phyloP scores from a whole-genome alignment of 2,888 invertebrate genomes.

The Ophion costatus region DNA sequence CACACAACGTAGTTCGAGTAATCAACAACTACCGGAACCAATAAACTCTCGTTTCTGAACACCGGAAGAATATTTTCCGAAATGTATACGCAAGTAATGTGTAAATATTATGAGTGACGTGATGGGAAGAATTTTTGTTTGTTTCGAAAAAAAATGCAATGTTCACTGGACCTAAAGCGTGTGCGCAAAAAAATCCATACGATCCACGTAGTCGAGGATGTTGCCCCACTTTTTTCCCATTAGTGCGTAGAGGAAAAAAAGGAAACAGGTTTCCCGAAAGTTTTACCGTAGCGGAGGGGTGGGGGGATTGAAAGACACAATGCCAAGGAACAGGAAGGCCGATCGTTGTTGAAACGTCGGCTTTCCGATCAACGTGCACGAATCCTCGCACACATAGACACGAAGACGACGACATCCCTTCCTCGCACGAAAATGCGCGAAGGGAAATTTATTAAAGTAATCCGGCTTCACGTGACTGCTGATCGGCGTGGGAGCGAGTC shows the following conservation, averaged over 20 bases:
- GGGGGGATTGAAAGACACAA: slow-evolving; percentile 28
- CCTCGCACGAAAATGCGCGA: slow-evolving; percentile 28
- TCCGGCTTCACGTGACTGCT: slow-evolving; percentile 81
- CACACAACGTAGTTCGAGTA: too few relatives aligned
- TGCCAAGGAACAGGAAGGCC: slow-evolving; percentile 38
- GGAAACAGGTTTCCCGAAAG: slow-evolving; percentile 3
- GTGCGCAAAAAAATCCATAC: not conserved
- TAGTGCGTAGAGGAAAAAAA: not conserved
- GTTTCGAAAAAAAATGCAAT: not conserved
- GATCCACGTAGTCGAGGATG: not conserved
- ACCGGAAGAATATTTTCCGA: too few relatives aligned
- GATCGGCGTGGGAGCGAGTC: slow-evolving; percentile 82
- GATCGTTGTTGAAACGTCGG: slow-evolving; percentile 40
- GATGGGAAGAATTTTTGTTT: not conserved
- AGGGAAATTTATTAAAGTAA: slow-evolving; percentile 81
- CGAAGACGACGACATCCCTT: slow-evolving; percentile 32
- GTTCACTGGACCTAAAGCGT: not conserved
- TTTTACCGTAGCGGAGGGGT: not conserved
- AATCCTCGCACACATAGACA: slow-evolving; percentile 11
- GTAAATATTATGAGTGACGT: too few relatives aligned
- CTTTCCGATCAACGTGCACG: slow-evolving; percentile 30
- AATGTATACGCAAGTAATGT: too few relatives aligned
- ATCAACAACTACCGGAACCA: too few relatives aligned
- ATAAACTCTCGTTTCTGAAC: too few relatives aligned
- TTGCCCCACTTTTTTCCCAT: slow-evolving; percentile 27